A percentile compares a stretch with the other conserved stretches of the same genome.
Conservation (phyloP, 2,888 invertebrate species). For the Lasius fuliginosus region DNA sequence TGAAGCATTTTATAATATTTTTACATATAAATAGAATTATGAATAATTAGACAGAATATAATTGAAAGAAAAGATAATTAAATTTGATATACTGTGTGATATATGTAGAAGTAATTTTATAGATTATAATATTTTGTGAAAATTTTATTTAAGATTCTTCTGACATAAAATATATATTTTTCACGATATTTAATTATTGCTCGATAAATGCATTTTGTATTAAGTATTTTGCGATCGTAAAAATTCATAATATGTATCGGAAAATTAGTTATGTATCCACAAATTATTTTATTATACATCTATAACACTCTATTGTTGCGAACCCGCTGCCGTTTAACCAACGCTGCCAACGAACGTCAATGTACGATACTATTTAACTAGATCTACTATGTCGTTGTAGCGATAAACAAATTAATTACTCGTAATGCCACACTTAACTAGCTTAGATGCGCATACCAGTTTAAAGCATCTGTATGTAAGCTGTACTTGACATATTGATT, state of each 20-base stretch:
- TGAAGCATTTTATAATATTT: neutral
- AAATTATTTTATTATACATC: slow-evolving; percentile 38
- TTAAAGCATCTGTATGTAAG: neutral
- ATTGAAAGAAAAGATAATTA: neutral
- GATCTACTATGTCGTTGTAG: slow-evolving; percentile 68
- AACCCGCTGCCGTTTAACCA: slow-evolving; percentile 12
- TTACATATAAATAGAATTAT: neutral
- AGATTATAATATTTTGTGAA: neutral
- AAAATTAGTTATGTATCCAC: neutral
- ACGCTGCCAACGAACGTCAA: slow-evolving; percentile 35
- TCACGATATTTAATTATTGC: neutral
- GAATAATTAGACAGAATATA: neutral
- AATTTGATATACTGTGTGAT: neutral
- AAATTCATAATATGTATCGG: slow-evolving; percentile 4
- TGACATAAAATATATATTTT: neutral
- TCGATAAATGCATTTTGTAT: neutral
- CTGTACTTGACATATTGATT: slow-evolving; percentile 15
- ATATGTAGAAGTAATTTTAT: neutral
- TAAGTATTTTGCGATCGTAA: slow-evolving; percentile 15
- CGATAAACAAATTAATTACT: slow-evolving; percentile 79
- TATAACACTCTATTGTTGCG: slow-evolving; percentile 37
- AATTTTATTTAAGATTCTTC: neutral
- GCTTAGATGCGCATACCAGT: slow-evolving; percentile 43
- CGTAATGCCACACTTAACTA: slow-evolving; percentile 50
- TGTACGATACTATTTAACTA: slow-evolving; percentile 63